phyloP scores from a whole-genome alignment of 2,113 vertebrate species.

The Silurus asotus region DNA sequence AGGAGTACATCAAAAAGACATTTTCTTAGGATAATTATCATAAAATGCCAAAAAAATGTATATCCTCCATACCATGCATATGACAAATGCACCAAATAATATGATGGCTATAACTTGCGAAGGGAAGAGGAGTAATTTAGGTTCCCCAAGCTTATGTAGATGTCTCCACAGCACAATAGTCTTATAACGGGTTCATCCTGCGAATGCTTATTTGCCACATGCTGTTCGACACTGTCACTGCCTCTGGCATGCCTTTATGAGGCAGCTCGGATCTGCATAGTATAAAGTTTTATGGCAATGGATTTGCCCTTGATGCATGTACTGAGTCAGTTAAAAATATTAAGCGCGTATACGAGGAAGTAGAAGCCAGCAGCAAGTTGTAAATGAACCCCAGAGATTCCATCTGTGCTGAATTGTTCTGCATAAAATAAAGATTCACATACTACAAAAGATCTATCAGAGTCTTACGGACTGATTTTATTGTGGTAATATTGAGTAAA shows the following conservation, averaged over 20 bases:
- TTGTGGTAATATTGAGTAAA: background rate
- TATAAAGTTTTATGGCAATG: constrained; percentile 37
- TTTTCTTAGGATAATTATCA: background rate
- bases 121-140: constrained; percentile 15
- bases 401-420: constrained; percentile 30
- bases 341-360: constrained; percentile 18
- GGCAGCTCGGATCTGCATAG: constrained; percentile 21
- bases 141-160: constrained; percentile 7
- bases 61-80: background rate
- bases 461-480: background rate
- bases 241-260: constrained; percentile 30
- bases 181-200: constrained; percentile 9
- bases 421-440: constrained; percentile 31
- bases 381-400: constrained; percentile 29
- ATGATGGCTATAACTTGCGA: background rate
- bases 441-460: constrained; percentile 12
- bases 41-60: background rate
- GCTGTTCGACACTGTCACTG: constrained; percentile 29
- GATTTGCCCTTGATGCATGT: constrained; percentile 46
- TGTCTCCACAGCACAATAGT: background rate
- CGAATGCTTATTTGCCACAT: constrained; percentile 37
- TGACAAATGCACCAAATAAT: background rate
- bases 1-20: background rate
- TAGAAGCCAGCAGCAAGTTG: constrained; percentile 18
- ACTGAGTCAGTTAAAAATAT: constrained; percentile 40